Conservation (phyloP, 2,797 vertebrate species). For the Peromyscus attwateri region DNA sequence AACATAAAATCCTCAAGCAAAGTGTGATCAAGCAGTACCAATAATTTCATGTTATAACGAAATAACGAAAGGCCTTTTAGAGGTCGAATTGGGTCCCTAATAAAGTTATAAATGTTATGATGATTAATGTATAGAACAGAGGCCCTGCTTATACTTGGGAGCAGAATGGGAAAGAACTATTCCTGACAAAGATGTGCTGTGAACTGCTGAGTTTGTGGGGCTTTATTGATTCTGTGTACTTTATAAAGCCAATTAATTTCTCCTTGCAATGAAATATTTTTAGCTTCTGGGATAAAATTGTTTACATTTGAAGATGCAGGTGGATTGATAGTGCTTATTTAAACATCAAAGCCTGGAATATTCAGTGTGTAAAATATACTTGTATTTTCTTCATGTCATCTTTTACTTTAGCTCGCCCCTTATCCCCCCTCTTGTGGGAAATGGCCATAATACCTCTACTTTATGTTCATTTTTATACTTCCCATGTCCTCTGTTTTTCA, state of each 20-base stretch:
- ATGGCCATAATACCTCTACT: neutral
- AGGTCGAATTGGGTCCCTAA: neutral
- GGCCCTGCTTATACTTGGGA: conserved; percentile 52
- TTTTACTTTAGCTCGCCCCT: conserved; percentile 21
- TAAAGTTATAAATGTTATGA: neutral
- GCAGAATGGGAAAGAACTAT: conserved; percentile 47
- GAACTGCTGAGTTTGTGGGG: conserved; percentile 42
- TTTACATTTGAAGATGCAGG: conserved; percentile 64
- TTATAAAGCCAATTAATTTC: conserved; percentile 78
- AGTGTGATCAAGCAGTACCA: conserved; percentile 1
- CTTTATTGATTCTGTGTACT: conserved; percentile 71
- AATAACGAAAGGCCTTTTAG: neutral
- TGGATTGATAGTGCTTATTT: conserved; percentile 39
- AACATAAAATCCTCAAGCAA: conserved; percentile 19
- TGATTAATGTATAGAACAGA: conserved; percentile 7
- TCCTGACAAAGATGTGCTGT: conserved; percentile 59
- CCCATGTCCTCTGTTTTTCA: neutral
- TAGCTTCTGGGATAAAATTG: conserved; percentile 67
- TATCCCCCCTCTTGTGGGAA: neutral
- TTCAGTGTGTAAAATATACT: conserved; percentile 21
- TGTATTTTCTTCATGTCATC: conserved; percentile 40
- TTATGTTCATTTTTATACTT: neutral
- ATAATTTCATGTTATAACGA: neutral
- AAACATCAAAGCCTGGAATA: conserved; percentile 45
- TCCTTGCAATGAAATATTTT: conserved; percentile 73